Percentiles rank a stretch among this genome's conserved stretches.
Evolutionary conservation across 2,113 vertebrate genomes (phyloP).

Genomic region (Melanotaenia duboulayi): DNA sequence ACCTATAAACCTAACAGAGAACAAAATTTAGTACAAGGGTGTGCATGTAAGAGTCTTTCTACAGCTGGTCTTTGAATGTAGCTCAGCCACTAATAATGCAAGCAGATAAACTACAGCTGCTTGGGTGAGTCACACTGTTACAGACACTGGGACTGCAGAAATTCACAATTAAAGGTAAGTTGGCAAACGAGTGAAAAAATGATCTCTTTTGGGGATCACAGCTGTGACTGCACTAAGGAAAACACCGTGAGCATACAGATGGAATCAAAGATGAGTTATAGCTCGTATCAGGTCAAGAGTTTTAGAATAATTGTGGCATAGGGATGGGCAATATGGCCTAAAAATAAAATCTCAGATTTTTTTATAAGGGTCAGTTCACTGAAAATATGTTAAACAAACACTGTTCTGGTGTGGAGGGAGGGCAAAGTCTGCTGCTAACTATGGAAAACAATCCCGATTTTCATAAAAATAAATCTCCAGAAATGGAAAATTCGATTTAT

Average conservation of each 20-base stretch:
- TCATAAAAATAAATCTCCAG: no score
- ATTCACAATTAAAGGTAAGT: conserved; percentile 55
- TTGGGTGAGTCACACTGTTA: conserved; percentile 59
- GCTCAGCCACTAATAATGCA: conserved; percentile 38
- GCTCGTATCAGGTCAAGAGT: conserved; percentile 39
- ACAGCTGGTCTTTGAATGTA: conserved; percentile 54
- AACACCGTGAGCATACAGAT: conserved; percentile 55
- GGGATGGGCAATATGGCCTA: no score
- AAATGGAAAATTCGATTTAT: no score
- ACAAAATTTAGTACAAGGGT: conserved; percentile 27
- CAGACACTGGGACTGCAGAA: conserved; percentile 40
- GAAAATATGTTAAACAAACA: no score
- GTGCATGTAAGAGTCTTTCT: conserved; percentile 37
- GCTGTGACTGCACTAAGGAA: conserved; percentile 35
- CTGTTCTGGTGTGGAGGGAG: no score
- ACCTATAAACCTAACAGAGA: conserved; percentile 47
- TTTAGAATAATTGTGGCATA: conserved; percentile 13
- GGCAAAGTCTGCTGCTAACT: no score
- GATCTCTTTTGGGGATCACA: conserved; percentile 47
- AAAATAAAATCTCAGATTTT: neutral
- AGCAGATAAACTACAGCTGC: conserved; percentile 61
- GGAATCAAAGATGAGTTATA: conserved; percentile 43
- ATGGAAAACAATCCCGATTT: no score
- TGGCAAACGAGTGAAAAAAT: conserved; percentile 53
- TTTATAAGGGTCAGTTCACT: no score